phyloP scores from a whole-genome alignment of 30 jellyfish, hydroid and myxozoan species.

The Nemopilema nomurai region DNA sequence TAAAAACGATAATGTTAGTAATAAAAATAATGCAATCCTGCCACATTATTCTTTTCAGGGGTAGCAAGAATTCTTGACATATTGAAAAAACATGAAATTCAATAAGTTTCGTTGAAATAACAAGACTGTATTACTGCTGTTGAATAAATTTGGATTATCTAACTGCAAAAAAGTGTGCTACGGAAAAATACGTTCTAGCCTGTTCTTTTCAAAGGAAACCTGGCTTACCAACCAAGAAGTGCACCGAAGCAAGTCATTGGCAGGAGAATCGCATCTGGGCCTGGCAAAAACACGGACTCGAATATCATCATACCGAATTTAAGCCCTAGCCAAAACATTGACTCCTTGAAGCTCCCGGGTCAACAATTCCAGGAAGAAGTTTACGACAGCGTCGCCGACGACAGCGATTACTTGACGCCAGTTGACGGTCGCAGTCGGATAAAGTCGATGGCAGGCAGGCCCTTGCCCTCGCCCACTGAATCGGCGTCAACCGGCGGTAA shows the following conservation, averaged over 20 bases:
- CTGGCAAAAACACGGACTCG: constrained; percentile 30
- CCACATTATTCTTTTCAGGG: too few relatives aligned
- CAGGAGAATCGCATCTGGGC: constrained; percentile 51
- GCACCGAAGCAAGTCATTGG: constrained; percentile 43
- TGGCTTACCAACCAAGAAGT: constrained; percentile 31
- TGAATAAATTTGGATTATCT: too few relatives aligned
- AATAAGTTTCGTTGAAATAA: too few relatives aligned
- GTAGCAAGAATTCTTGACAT: too few relatives aligned
- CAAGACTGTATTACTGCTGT: too few relatives aligned
- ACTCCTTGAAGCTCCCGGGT: constrained; percentile 7
- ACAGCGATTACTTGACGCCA: constrained; percentile 39
- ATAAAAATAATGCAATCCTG: too few relatives aligned
- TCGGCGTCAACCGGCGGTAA: neutral
- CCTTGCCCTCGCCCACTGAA: constrained; percentile 56
- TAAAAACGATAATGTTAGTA: too few relatives aligned
- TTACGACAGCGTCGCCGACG: constrained; percentile 16
- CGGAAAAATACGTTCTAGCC: neutral
- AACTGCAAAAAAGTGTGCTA: neutral
- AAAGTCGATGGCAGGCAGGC: constrained; percentile 46
- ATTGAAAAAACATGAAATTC: neutral
- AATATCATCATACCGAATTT: constrained; percentile 21
- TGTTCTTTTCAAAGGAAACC: constrained; percentile 15
- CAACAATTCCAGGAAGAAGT: constrained; percentile 5
- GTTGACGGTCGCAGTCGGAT: constrained; percentile 19
- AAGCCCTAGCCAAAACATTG: constrained; percentile 41